Evolutionary conservation across 2,888 invertebrate species (phyloP).

Genomic region (Caenorhabditis becei): DNA sequence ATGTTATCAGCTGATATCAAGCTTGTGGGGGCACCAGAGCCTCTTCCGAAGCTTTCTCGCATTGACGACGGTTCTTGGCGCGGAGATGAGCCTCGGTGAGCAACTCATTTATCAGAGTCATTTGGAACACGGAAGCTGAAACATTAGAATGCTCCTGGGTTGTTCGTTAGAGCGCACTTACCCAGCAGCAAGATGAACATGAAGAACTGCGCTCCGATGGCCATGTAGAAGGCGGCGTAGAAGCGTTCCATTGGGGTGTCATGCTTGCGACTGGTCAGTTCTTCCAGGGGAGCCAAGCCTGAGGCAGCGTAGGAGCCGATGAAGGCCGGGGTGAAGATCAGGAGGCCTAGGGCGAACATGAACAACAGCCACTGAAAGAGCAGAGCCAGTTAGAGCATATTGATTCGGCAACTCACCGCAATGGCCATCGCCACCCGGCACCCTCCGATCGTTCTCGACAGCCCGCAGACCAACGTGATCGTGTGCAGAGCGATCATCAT

Average conservation of each 20-base stretch:
- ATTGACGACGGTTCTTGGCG: neutral
- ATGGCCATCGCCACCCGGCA: constrained; percentile 15
- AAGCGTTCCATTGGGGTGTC: constrained; percentile 4
- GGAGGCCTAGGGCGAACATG: neutral
- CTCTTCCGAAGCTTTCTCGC: neutral
- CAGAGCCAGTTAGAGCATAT: too few relatives aligned
- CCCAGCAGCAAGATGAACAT: constrained; percentile 12
- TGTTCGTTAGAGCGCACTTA: neutral
- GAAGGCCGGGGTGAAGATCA: constrained; percentile 18
- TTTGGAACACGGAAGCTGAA: constrained; percentile 16
- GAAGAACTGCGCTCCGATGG: constrained; percentile 12
- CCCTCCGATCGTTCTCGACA: constrained; percentile 19
- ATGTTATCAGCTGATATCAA: neutral
- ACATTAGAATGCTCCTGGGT: neutral
- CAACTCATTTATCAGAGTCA: neutral
- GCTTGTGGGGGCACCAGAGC: neutral
- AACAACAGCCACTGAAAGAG: constrained; percentile 27
- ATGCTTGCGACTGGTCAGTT: neutral
- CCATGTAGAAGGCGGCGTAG: constrained; percentile 22
- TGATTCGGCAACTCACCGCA: constrained; percentile 26
- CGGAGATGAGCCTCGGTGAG: constrained; percentile 10
- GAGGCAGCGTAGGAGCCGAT: constrained; percentile 11
- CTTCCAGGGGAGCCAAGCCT: neutral
- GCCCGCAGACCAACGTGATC: constrained; percentile 6
- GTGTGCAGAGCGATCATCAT: constrained; percentile 6